phyloP scores from a whole-genome alignment of 2,113 vertebrate species.

The Ochotona princeps region DNA sequence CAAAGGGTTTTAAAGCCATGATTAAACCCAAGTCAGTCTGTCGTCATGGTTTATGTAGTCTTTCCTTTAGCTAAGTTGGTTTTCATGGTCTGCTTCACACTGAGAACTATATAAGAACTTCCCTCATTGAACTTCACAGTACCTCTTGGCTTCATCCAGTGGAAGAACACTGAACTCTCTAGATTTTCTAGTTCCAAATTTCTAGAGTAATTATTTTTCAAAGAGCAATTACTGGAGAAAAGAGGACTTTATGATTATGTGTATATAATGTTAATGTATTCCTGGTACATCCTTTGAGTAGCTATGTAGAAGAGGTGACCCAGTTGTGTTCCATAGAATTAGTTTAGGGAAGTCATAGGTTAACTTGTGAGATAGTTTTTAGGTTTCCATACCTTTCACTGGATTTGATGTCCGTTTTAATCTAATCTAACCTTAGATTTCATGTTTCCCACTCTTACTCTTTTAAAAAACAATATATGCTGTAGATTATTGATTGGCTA shows the following conservation, averaged over 20 bases:
- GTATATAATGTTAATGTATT: neutral
- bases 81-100: slow-evolving; percentile 27
- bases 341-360: slow-evolving; percentile 6
- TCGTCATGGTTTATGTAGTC: neutral
- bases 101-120: neutral
- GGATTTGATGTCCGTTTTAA: neutral
- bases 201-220: slow-evolving; percentile 15
- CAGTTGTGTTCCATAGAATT: neutral
- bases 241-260: neutral
- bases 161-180: neutral
- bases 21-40: slow-evolving; percentile 41
- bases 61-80: slow-evolving; percentile 14
- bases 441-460: neutral
- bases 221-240: neutral
- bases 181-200: slow-evolving; percentile 25
- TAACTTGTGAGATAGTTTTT: slow-evolving; percentile 3
- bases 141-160: neutral
- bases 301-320: neutral
- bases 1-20: slow-evolving; percentile 29
- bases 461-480: neutral
- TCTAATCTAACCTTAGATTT: slow-evolving; percentile 37
- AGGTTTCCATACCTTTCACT: slow-evolving; percentile 1
- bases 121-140: slow-evolving; percentile 26
- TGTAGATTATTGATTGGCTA: neutral
- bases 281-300: neutral